Evolutionary conservation across 2,113 vertebrate genomes (phyloP).

Genomic region (Nothoprocta perdicaria): DNA sequence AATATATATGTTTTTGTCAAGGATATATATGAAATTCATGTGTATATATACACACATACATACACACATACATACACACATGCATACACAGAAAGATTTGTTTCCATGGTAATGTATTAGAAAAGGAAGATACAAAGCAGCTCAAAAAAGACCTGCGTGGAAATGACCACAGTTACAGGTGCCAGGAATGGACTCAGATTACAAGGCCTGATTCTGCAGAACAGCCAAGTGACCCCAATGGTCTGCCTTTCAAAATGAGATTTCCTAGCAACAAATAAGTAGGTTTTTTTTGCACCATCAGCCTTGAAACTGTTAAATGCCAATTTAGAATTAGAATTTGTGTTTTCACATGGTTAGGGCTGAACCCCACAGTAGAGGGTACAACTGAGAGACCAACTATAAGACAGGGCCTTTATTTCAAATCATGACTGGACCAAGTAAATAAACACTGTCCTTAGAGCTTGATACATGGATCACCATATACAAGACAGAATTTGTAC

Average conservation of each 20-base stretch:
- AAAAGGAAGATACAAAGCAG: background rate
- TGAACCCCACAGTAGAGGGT: background rate
- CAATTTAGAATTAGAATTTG: background rate
- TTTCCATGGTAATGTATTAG: background rate
- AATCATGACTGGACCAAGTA: background rate
- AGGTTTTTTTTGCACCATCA: background rate
- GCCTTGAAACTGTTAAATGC: background rate
- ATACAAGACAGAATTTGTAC: background rate
- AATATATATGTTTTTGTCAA: background rate
- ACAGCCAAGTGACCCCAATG: background rate
- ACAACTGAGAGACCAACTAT: background rate
- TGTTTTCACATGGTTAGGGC: background rate
- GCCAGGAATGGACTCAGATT: background rate
- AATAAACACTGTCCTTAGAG: background rate
- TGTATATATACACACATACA: no score
- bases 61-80: no score
- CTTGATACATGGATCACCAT: rapidly evolving
- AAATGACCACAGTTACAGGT: background rate
- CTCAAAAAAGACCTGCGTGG: background rate
- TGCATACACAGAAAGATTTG: background rate
- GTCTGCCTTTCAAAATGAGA: background rate
- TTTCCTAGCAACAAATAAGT: background rate
- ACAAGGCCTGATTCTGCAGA: background rate
- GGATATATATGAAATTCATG: background rate
- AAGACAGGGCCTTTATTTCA: background rate